Conservation (phyloP, 2,113 vertebrate genomes). For the Hydrochoerus hydrochaeris region DNA sequence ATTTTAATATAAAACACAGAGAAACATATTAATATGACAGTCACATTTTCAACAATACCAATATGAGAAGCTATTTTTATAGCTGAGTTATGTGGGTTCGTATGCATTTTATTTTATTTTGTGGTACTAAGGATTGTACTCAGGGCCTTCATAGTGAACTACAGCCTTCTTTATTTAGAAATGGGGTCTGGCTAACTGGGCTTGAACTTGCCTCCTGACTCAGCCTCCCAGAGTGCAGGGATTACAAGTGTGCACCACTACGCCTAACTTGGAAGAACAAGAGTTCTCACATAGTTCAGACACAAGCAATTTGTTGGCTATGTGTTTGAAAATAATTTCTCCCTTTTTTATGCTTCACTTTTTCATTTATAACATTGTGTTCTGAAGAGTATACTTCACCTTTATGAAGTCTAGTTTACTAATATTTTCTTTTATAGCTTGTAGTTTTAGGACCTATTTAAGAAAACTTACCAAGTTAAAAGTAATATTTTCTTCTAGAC, state of each 20-base stretch:
- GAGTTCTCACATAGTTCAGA: not conserved
- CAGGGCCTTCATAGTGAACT: not conserved
- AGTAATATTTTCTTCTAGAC: not conserved
- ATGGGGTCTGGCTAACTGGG: not conserved
- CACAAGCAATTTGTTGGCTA: not conserved
- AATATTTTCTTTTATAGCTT: not conserved
- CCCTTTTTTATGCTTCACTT: not conserved
- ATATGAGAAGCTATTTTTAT: not conserved
- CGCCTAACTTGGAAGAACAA: not conserved
- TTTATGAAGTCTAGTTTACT: not conserved
- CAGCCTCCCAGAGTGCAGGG: not conserved
- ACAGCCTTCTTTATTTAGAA: not conserved
- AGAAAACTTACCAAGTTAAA: not conserved
- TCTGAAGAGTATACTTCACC: not conserved
- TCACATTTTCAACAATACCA: constrained; percentile 20
- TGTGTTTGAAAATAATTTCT: constrained; percentile 15
- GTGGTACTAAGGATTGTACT: not conserved
- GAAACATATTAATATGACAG: not conserved
- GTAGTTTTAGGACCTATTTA: not conserved
- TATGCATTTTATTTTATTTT: not conserved
- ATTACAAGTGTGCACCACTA: too few species aligned
- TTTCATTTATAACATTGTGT: not conserved
- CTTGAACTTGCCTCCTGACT: not conserved
- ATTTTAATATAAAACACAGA: not conserved
- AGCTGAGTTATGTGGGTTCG: not conserved